phyloP scores from a whole-genome alignment of 2,888 invertebrate genomes.

The Eremobia ochroleuca region DNA sequence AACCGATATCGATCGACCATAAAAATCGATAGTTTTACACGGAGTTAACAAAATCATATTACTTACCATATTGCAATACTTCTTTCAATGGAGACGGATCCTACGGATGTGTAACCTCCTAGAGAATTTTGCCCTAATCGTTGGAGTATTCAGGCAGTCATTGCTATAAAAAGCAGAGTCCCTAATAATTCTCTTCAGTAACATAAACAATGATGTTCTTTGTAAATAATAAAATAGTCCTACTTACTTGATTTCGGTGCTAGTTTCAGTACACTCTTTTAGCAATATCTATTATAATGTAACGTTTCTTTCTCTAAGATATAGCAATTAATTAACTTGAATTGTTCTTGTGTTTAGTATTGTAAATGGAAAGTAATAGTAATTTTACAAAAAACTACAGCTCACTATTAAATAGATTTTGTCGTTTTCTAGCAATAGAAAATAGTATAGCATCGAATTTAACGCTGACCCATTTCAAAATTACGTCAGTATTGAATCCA shows the following conservation, averaged over 20 bases:
- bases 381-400: not conserved
- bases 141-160: not conserved
- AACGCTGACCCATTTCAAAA: slow-evolving; percentile 47
- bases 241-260: not conserved
- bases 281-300: too few species aligned
- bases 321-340: too few species aligned
- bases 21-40: too few species aligned
- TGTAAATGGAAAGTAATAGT: too few species aligned
- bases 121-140: not conserved
- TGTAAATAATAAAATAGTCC: not conserved
- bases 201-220: not conserved
- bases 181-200: not conserved
- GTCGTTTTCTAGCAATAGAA: not conserved
- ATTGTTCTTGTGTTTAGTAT: not conserved
- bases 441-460: slow-evolving; percentile 32
- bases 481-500: slow-evolving; percentile 53
- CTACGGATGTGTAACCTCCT: not conserved
- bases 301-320: not conserved
- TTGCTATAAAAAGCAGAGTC: not conserved
- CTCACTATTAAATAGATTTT: not conserved
- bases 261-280: not conserved
- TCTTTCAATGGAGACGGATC: not conserved
- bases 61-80: not conserved
- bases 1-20: too few species aligned
- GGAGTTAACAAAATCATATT: not conserved